Evolutionary conservation across 2,113 vertebrate species (phyloP).

Genomic region (Peucedramus taeniatus): DNA sequence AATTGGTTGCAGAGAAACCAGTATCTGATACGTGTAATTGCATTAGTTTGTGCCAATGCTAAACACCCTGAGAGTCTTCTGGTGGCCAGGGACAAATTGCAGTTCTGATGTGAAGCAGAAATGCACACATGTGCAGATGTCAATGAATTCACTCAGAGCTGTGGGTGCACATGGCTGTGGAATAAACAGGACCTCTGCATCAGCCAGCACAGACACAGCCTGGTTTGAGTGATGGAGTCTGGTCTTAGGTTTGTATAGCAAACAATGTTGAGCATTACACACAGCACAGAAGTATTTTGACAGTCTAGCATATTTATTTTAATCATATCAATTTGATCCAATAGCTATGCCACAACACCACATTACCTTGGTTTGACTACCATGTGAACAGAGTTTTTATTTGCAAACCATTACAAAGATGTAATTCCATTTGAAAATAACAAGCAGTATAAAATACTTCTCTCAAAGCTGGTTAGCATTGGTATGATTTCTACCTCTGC

Average conservation of each 20-base stretch:
- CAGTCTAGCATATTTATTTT: background rate
- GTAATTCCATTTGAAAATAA: background rate
- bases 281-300: background rate
- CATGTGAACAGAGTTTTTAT: background rate
- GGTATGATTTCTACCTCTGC: background rate
- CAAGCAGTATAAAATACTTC: background rate
- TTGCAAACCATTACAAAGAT: background rate
- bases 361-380: background rate
- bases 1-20: background rate
- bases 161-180: accelerated
- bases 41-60: background rate
- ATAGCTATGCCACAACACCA: background rate
- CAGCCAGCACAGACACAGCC: background rate
- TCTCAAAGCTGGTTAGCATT: background rate
- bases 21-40: background rate
- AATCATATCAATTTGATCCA: background rate
- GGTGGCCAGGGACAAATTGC: background rate
- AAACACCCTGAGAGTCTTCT: background rate
- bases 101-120: background rate
- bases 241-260: background rate
- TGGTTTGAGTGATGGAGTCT: background rate
- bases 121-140: background rate
- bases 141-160: background rate
- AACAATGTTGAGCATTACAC: background rate
- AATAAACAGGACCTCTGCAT: background rate